A percentile compares a stretch with the other conserved stretches of the same genome.
Conservation (phyloP, 2,888 invertebrate species). For the Hedya salicella region DNA sequence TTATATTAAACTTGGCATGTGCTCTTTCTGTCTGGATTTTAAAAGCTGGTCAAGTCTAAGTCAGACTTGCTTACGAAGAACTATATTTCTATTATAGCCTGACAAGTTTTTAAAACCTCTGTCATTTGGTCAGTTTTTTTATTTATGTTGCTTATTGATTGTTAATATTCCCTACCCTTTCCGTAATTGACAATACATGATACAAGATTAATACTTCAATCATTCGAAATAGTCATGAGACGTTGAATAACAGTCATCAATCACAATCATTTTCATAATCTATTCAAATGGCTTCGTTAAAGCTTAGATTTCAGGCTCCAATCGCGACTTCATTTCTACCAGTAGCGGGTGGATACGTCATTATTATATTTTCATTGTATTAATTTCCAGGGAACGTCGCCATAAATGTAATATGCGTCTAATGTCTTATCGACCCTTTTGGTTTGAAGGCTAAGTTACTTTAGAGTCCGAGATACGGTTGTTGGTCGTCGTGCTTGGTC, state of each 20-base stretch:
- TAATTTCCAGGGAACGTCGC: neutral
- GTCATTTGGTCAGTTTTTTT: too few species aligned
- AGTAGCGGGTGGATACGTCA: neutral
- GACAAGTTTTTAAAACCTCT: too few species aligned
- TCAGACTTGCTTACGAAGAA: too few species aligned
- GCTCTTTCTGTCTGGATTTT: too few species aligned
- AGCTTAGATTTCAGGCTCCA: neutral
- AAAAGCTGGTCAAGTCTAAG: too few species aligned
- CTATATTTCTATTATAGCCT: too few species aligned
- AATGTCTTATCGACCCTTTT: constrained; percentile 15
- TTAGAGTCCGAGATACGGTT: neutral
- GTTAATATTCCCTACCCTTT: too few species aligned
- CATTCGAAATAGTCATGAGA: constrained; percentile 7
- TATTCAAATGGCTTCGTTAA: neutral
- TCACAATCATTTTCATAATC: neutral
- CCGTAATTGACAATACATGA: too few species aligned
- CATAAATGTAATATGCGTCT: neutral
- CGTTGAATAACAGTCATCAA: constrained; percentile 11
- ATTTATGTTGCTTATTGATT: too few species aligned
- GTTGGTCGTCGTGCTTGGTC: neutral
- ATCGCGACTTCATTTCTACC: neutral
- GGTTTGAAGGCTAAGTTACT: neutral
- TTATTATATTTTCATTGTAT: neutral
- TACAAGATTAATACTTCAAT: neutral
- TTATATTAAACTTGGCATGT: too few species aligned